These are phyloP conservation scores for Epizoanthus rinbou DNA, from an alignment of 92 coral and sea anemone genomes.

Conservation along the genomic window DNA sequence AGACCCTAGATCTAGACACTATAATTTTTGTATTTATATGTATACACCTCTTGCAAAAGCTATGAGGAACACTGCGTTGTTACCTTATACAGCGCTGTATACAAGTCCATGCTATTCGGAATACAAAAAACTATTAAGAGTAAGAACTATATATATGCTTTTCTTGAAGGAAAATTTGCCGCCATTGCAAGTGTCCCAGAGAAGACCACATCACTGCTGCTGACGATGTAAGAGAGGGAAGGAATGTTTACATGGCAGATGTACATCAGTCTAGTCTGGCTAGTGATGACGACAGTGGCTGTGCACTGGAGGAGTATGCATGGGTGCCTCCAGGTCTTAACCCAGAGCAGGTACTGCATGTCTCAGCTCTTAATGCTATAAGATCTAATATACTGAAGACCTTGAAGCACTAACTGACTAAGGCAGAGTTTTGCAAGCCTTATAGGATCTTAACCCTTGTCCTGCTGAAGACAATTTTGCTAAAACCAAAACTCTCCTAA, in stretches of 20 bases:
- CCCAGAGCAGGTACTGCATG: constrained; percentile 82
- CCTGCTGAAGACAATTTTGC: too few species aligned
- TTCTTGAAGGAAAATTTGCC: constrained; percentile 90
- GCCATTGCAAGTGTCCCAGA: constrained; percentile 95
- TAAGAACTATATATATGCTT: background rate
- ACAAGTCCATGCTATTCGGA: too few species aligned
- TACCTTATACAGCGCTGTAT: too few species aligned
- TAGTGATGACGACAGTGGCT: constrained; percentile 96
- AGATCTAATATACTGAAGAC: background rate
- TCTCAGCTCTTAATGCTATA: background rate
- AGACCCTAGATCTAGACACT: too few species aligned
- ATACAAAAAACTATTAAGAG: background rate
- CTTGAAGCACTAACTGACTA: too few species aligned
- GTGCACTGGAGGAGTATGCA: constrained; percentile 93
- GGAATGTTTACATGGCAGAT: constrained; percentile 85
- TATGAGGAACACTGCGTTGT: too few species aligned
- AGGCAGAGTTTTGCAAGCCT: too few species aligned
- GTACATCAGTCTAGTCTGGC: constrained; percentile 83
- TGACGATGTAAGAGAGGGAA: constrained; percentile 88
- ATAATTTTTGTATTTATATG: too few species aligned
- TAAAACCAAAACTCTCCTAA: too few species aligned
- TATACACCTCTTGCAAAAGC: too few species aligned
- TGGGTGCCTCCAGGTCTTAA: constrained; percentile 98
- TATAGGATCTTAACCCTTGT: too few species aligned
- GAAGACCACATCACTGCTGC: constrained; percentile 92